These are phyloP conservation scores for Drosophila simulans DNA, from an alignment of 1,140 invertebrate genomes.

Conservation along the genomic window DNA sequence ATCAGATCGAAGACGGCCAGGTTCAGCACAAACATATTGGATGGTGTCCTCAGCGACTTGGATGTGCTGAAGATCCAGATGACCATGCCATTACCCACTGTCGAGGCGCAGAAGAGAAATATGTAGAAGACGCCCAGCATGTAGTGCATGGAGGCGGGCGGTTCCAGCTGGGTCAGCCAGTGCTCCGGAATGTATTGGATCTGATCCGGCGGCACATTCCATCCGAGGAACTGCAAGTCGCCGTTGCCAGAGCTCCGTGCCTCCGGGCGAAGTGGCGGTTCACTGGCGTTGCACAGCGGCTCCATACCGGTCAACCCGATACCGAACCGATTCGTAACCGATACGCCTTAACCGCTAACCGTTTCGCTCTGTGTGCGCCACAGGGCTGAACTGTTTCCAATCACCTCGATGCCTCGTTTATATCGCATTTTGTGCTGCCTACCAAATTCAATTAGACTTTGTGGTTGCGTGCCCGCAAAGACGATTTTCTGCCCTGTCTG, in stretches of 20 bases:
- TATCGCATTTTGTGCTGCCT: not conserved
- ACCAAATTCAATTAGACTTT: conserved; percentile 67
- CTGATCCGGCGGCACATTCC: conserved; percentile 91
- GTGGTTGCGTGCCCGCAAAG: conserved; percentile 66
- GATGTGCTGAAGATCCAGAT: conserved; percentile 93
- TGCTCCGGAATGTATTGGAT: conserved; percentile 91
- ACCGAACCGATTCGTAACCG: not conserved
- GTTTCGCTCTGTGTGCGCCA: conserved; percentile 11
- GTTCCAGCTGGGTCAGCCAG: conserved; percentile 92
- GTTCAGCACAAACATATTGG: conserved; percentile 95
- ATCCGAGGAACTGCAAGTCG: conserved; percentile 88
- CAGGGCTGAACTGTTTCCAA: conserved; percentile 31
- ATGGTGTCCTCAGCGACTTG: conserved; percentile 93
- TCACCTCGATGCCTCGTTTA: conserved; percentile 47
- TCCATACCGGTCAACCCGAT: conserved; percentile 34
- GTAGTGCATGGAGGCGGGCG: conserved; percentile 93
- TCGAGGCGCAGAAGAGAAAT: conserved; percentile 90
- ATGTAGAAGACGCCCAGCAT: conserved; percentile 92
- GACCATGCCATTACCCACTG: conserved; percentile 94
- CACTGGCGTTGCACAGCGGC: conserved; percentile 72
- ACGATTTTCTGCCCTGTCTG: conserved; percentile 54
- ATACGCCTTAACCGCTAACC: conserved; percentile 15
- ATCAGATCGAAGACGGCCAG: conserved; percentile 94
- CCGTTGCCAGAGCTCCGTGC: conserved; percentile 54
- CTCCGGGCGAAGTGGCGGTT: conserved; percentile 61